Evolutionary conservation across 2,888 invertebrate genomes (phyloP).

Genomic region (Lasioglossum leucozonium): DNA sequence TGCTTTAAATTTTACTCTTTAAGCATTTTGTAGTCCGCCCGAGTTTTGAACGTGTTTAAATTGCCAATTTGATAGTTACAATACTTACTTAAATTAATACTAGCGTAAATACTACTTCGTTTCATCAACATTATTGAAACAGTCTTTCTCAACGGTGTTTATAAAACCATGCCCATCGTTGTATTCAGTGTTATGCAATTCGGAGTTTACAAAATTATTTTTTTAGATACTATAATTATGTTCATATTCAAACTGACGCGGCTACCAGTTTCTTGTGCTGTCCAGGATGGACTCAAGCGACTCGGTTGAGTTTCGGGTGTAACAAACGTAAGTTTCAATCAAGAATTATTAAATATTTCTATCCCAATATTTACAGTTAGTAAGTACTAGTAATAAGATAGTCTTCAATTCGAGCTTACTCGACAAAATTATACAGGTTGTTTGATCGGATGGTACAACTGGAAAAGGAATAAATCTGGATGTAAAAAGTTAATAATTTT

Average conservation of each 20-base stretch:
- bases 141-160: background rate
- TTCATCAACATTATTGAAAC: background rate
- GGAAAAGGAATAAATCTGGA: too few species aligned
- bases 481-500: background rate
- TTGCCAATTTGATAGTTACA: too few species aligned
- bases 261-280: constrained; percentile 85
- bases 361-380: background rate
- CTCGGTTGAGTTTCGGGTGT: constrained; percentile 86
- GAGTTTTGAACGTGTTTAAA: too few species aligned
- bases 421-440: background rate
- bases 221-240: constrained; percentile 76
- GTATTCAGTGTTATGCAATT: background rate
- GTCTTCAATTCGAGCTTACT: background rate
- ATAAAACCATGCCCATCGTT: background rate
- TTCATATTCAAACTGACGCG: constrained; percentile 70
- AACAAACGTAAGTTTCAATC: constrained; percentile 86
- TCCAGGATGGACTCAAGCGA: constrained; percentile 87
- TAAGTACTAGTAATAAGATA: too few species aligned
- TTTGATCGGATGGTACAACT: background rate
- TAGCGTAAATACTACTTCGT: background rate
- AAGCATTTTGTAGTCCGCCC: too few species aligned
- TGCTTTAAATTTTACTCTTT: too few species aligned
- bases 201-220: background rate
- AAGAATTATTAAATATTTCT: background rate
- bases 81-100: background rate